A percentile compares a stretch with the other conserved stretches of the same genome.
Evolutionary conservation across 2,888 invertebrate species (phyloP).

Genomic region (Bellardia bayeri): DNA sequence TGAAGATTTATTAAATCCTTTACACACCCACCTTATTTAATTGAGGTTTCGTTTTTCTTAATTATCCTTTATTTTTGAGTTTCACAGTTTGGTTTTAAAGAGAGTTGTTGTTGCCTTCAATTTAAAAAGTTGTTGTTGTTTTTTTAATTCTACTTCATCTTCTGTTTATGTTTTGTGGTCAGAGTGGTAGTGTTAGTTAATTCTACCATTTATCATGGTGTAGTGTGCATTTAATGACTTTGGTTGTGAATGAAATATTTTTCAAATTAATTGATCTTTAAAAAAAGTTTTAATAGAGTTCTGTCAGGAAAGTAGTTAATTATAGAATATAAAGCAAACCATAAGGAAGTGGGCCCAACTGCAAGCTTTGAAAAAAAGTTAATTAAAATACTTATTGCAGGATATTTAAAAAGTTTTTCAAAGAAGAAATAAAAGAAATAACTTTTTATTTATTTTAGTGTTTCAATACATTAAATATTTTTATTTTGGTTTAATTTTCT

Average conservation of each 20-base stretch:
- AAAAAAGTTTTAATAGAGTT: conserved; percentile 32
- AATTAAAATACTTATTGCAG: background rate
- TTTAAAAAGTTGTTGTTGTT: conserved; percentile 24
- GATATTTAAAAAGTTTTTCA: no score
- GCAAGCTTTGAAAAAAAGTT: background rate
- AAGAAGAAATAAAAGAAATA: no score
- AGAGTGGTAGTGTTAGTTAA: background rate
- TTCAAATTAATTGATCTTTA: conserved; percentile 18
- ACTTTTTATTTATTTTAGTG: no score
- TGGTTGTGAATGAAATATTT: conserved; percentile 31
- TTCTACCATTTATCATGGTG: conserved; percentile 26
- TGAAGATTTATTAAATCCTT: conserved; percentile 43
- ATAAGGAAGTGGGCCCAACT: background rate
- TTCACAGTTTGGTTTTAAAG: conserved; percentile 2
- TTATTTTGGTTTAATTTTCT: no score
- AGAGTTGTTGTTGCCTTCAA: conserved; percentile 15
- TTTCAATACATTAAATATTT: no score
- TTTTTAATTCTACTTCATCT: background rate
- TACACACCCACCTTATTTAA: conserved; percentile 43
- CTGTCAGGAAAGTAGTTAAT: conserved; percentile 19
- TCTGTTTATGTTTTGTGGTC: conserved; percentile 6
- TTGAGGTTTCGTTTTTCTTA: conserved; percentile 38
- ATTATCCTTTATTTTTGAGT: conserved; percentile 40
- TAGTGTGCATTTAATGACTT: conserved; percentile 49
- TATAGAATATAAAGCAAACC: background rate